A percentile compares a stretch with the other conserved stretches of the same genome.
phyloP scores from a whole-genome alignment of 2,797 vertebrate genomes.

The Muscicapa striata region DNA sequence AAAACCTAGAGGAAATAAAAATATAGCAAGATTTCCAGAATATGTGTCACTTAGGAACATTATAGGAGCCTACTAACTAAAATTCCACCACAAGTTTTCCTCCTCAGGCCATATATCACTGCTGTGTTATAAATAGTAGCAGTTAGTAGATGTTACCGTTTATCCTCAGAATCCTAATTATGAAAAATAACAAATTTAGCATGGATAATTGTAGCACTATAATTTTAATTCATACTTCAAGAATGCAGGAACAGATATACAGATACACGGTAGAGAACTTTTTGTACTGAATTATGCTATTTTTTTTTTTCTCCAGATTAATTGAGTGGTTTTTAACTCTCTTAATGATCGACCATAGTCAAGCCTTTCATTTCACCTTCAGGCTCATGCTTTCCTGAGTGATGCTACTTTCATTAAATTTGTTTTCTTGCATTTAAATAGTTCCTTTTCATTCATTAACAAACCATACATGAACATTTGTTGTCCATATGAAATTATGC shows the following conservation, averaged over 20 bases:
- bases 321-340: conserved; percentile 35
- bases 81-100: not conserved
- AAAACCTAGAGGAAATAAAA: not conserved
- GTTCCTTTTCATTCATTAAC: conserved; percentile 37
- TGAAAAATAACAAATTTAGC: conserved; percentile 17
- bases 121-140: not conserved
- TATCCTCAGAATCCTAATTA: conserved; percentile 40
- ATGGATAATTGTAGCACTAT: not conserved
- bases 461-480: conserved; percentile 4
- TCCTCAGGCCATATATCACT: not conserved
- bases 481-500: conserved; percentile 33
- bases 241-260: not conserved
- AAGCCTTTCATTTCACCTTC: conserved; percentile 37
- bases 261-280: not conserved
- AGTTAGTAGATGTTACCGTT: not conserved
- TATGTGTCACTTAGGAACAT: not conserved
- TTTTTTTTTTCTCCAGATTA: conserved; percentile 19
- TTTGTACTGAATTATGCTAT: not conserved
- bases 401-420: conserved; percentile 7
- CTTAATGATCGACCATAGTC: not conserved
- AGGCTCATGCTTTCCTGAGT: not conserved
- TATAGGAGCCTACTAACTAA: not conserved
- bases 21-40: not conserved
- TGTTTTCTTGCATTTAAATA: conserved; percentile 18
- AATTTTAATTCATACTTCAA: conserved; percentile 31